Evolutionary conservation across 1,140 invertebrate species (phyloP), one percentile per base, ranked within the genome.

Genomic region (Aleiodes sp.): DNA sequence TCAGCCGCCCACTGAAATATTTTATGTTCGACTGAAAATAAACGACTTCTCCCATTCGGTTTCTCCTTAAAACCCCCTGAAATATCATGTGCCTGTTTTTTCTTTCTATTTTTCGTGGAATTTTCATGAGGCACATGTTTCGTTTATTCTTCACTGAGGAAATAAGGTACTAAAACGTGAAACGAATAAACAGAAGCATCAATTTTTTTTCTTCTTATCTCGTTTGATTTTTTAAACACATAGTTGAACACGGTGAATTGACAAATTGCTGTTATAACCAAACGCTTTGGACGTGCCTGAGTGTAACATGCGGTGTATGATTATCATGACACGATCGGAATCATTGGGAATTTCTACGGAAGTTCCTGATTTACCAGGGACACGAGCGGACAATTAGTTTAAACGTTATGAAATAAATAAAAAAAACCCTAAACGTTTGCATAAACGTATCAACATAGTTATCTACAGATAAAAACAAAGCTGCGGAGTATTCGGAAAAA

Each of bases 311-410:
- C 2, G 19, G 8, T 26, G 46, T 21, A 52, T 52, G 16, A 52
- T 52, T 52, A 52, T 16, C 4, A 52, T 52, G 46, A 16, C 21
- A 24, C 9, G 21, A 52, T 52, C 46, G 39, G 75, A 77, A 77
- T 75, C 69, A 67, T 68, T 76, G 70, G 66, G n/a, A 46, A 76
- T 78, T 78, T 78, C 75, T 71, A 75, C 78, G 76, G 78, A 79
- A 78, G 74, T 78, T 76, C 68, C 75, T 76, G 76, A 75, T 77
- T 78, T 74, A 69, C 71, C 62, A 56, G 75, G 68, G 61, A 67
- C 71, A 41, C 26, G 21, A 41, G 60, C 76, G 16, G 14, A 19
- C 14, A 24, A 4, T 4, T 37, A 33, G 21, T 21, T 16, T 14
- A 1, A 35, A 9, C 4, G 29, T 35, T 10, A 3, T 6, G 46